Evolutionary conservation across 2,113 vertebrate genomes (phyloP).

Genomic region (Zosterops lateralis): DNA sequence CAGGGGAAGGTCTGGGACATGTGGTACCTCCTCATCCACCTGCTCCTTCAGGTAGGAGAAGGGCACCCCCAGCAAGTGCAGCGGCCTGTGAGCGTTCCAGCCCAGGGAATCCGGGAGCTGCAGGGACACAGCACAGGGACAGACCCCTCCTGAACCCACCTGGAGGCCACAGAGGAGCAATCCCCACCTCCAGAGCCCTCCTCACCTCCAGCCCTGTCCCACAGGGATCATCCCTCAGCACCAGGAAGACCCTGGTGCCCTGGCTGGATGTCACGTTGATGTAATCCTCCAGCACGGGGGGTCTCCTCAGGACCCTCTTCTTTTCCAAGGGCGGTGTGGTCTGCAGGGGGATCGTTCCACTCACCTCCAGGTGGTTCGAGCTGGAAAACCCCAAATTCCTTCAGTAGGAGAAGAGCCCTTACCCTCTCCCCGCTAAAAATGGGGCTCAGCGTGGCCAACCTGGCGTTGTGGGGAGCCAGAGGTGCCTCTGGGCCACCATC

Average conservation of each 20-base stretch:
- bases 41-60: constrained; percentile 86
- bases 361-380: background rate
- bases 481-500: constrained; percentile 67
- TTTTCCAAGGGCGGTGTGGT: constrained; percentile 3
- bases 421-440: accelerated
- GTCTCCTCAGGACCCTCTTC: constrained; percentile 75
- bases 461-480: background rate
- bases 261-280: constrained; percentile 85
- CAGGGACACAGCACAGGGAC: background rate
- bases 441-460: constrained; percentile 44
- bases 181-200: accelerated
- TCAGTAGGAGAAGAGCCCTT: background rate
- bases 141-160: background rate
- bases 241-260: constrained; percentile 86
- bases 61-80: constrained; percentile 84
- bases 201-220: constrained; percentile 62
- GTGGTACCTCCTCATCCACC: constrained; percentile 79
- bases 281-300: constrained; percentile 88
- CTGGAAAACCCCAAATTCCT: background rate
- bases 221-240: constrained; percentile 71
- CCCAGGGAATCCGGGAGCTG: constrained; percentile 61
- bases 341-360: constrained; percentile 56
- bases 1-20: accelerated
- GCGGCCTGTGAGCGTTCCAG: constrained; percentile 69
- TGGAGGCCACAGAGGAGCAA: background rate